These are phyloP conservation scores for Pedionomus torquatus DNA, from an alignment of 2,113 vertebrate genomes.

Conservation along the genomic window DNA sequence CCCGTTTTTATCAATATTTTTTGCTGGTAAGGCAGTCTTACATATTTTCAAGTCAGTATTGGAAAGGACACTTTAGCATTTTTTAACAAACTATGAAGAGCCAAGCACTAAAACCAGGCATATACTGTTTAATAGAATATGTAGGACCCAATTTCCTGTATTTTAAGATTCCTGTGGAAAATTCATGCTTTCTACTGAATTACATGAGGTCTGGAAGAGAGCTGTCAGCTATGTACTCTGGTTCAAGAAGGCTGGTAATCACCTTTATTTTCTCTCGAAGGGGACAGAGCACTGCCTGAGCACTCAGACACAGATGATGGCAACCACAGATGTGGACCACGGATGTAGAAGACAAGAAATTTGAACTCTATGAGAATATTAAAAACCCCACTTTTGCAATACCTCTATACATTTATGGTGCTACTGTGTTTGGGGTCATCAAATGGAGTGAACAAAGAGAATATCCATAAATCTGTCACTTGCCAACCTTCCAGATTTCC, in stretches of 20 bases:
- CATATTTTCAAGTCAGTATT: neutral
- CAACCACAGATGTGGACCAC: neutral
- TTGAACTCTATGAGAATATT: neutral
- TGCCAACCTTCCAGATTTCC: slow-evolving; percentile 34
- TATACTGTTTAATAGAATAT: neutral
- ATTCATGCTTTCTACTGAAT: neutral
- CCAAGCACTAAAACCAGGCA: neutral
- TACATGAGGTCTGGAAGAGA: neutral
- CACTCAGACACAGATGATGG: neutral
- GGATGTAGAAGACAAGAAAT: neutral
- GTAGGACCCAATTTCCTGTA: neutral
- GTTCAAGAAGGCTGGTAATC: neutral
- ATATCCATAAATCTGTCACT: neutral
- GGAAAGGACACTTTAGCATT: neutral
- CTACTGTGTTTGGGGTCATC: neutral
- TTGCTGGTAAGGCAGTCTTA: neutral
- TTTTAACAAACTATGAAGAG: neutral
- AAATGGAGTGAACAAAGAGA: neutral
- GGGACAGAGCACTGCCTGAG: neutral
- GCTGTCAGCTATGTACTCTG: neutral
- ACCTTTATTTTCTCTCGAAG: neutral
- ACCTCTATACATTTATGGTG: neutral
- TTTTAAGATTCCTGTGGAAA: neutral
- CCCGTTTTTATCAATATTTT: neutral
- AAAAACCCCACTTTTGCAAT: neutral